Conservation (phyloP, 2,888 invertebrate genomes). For the Biston betularia region DNA sequence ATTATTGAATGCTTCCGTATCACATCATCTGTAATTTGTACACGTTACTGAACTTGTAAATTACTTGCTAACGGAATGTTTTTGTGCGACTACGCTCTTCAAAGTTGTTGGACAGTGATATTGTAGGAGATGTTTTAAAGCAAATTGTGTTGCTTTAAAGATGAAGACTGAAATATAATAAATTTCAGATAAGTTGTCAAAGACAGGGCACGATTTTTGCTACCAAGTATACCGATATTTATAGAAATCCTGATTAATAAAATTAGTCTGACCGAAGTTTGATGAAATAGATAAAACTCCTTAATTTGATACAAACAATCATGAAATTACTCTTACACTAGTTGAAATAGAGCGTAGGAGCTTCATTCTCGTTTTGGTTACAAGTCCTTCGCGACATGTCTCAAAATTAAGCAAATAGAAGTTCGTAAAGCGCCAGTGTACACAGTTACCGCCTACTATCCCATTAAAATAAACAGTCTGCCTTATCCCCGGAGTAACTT, state of each 20-base stretch:
- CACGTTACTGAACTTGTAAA: constrained; percentile 52
- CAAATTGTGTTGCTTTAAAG: background rate
- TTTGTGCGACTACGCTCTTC: constrained; percentile 43
- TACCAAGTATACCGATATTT: too few relatives aligned
- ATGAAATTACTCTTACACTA: background rate
- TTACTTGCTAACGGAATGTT: constrained; percentile 60
- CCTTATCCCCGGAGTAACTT: constrained; percentile 17
- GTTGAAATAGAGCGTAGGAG: constrained; percentile 3
- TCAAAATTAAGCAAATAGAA: constrained; percentile 22
- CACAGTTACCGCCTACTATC: constrained; percentile 21
- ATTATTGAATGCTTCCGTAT: constrained; percentile 55
- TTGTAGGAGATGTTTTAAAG: background rate
- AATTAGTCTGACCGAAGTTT: too few relatives aligned
- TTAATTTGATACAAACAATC: background rate
- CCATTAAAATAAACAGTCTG: constrained; percentile 27
- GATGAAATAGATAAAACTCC: background rate
- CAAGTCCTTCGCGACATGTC: constrained; percentile 20
- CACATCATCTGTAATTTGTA: constrained; percentile 48
- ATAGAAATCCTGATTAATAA: too few relatives aligned
- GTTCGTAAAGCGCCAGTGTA: constrained; percentile 24
- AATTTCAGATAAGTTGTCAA: too few relatives aligned
- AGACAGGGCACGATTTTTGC: too few relatives aligned
- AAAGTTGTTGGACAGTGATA: constrained; percentile 48
- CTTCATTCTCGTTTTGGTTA: constrained; percentile 8
- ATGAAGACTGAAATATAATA: too few relatives aligned